Evolutionary conservation across 2,113 vertebrate species (phyloP), one percentile per base, ranked within the genome.

Genomic region (Phrynosoma blainvillii): DNA sequence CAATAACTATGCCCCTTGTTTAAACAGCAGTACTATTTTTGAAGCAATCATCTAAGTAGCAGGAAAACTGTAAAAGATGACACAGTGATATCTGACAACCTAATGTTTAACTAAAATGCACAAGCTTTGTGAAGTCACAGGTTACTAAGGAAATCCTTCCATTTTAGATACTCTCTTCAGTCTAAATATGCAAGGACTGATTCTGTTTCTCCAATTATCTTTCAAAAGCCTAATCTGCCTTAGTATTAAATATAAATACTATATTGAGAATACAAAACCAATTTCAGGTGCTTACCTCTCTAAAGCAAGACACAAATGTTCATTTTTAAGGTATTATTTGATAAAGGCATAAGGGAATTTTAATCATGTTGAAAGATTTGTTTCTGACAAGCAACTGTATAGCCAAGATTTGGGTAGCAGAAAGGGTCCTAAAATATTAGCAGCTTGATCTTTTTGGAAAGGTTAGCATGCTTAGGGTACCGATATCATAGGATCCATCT

Each of bases 81-180:
- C 93, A 94, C 94, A 94, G 90, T 95, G 93, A 94, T 92, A 93
- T 90, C 94, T 92, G 95, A 94, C 95, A 96, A 94, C 87, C 66
- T 86, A 96, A 93, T 79, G 92, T 94, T 96, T 92, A 94, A 91
- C 92, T 95, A 91, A 88, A 91, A 96, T 93, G 90, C 59, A 94
- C 52, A 84, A 94, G 89, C 89, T 95, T 90, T 93, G 93, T 96
- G 94, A 95, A 97, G 96, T 96, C 96, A 96, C 94, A 96, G 94
- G 95, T 96, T 97, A 94, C 96, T 95, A 93, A 95, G 95, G 95
- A 94, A 96, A 97, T 95, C 88, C 91, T 91, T 95, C 93, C 89
- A 73, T 95, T 92, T 94, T 82, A 92, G 94, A 92, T 90, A 85
- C 89, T 89, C 87, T 75, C 91, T 93, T 92, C 92, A 87, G 78